phyloP scores from a whole-genome alignment of 2,888 invertebrate species.

The Hypercompe scribonia region DNA sequence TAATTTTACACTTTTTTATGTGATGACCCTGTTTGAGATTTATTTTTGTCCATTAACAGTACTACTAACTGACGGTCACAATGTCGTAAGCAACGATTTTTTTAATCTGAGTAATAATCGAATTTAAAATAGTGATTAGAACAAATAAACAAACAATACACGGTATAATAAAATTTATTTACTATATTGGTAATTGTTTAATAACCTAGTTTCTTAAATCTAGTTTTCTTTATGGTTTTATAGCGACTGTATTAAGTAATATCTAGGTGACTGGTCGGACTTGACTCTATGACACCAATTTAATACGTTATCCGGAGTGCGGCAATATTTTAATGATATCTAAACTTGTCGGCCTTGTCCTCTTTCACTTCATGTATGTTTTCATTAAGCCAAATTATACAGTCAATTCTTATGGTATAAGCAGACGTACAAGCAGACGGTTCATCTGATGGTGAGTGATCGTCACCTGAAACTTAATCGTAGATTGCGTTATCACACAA shows the following conservation, averaged over 20 bases:
- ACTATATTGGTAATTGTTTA: neutral
- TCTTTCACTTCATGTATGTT: neutral
- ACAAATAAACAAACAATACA: neutral
- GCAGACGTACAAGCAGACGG: neutral
- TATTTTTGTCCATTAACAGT: slow-evolving; percentile 9
- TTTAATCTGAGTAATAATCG: no score
- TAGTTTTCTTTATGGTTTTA: neutral
- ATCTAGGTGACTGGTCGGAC: neutral
- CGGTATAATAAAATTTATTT: neutral
- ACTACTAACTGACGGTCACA: neutral
- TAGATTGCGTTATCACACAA: neutral
- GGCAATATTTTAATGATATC: neutral
- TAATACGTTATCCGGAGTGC: neutral
- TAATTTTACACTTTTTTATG: slow-evolving; percentile 24
- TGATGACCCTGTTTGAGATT: slow-evolving; percentile 26
- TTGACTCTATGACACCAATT: neutral
- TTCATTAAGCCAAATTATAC: neutral
- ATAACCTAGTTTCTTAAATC: neutral
- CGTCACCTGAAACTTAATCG: neutral
- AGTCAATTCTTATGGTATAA: neutral
- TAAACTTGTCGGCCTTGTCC: neutral
- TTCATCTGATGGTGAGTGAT: neutral
- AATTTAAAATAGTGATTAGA: neutral
- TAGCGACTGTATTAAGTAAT: neutral
- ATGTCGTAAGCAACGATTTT: neutral